phyloP scores from a whole-genome alignment of 1,140 invertebrate genomes.

The Heliconius melpomene region DNA sequence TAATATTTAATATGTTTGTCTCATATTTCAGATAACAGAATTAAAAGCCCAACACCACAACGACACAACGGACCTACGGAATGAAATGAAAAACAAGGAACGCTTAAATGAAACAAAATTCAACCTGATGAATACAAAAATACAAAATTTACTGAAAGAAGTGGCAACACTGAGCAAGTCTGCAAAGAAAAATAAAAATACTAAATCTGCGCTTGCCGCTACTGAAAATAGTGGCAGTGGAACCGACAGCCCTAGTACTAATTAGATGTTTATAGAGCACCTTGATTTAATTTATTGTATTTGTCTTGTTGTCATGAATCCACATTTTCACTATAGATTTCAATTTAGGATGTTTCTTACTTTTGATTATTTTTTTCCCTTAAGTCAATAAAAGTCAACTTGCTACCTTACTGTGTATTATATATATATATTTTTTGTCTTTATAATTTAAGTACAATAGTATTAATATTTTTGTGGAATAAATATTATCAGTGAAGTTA shows the following conservation, averaged over 20 bases:
- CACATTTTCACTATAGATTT: neutral
- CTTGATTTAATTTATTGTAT: neutral
- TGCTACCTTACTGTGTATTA: neutral
- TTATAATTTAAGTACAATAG: too few relatives aligned
- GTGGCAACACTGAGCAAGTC: constrained; percentile 91
- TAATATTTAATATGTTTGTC: too few relatives aligned
- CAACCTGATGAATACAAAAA: constrained; percentile 88
- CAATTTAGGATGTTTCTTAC: neutral
- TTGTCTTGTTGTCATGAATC: neutral
- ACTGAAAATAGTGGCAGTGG: constrained; percentile 88
- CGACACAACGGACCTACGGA: constrained; percentile 91
- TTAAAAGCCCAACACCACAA: constrained; percentile 95
- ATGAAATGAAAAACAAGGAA: constrained; percentile 90
- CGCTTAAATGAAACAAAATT: constrained; percentile 92
- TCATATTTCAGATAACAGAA: constrained; percentile 90
- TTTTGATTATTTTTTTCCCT: neutral
- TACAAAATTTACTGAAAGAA: constrained; percentile 90
- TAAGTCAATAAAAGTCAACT: too few relatives aligned
- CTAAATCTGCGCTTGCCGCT: constrained; percentile 70
- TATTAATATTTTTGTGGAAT: too few relatives aligned
- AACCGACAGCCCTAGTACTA: constrained; percentile 86
- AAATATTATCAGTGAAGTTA: neutral
- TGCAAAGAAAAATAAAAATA: constrained; percentile 84
- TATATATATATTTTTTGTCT: neutral
- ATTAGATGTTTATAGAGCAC: constrained; percentile 54